Evolutionary conservation across 2,888 invertebrate species (phyloP), one percentile per base, ranked within the genome.

Genomic region (Cataglyphis livida): DNA sequence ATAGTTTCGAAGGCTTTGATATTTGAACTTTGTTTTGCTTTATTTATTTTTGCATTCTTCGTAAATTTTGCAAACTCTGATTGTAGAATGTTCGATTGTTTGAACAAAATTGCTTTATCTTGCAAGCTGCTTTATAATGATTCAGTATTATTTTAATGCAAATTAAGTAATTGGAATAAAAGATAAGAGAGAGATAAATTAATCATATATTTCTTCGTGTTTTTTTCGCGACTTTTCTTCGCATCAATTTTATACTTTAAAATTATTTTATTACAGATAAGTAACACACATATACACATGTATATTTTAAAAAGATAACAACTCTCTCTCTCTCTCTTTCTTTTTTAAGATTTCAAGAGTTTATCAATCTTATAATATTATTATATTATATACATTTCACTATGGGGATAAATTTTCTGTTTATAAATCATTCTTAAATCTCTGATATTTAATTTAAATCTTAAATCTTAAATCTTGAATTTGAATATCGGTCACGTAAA

Each of bases 1-100:
- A 66, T 25, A 41, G 7, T 28, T 54, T 38, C 25, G 28, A 41
- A 66, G 32, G 10, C 18, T 71, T 44, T 41, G 71, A 70, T 10
- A 25, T 54, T n/a, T 38, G 25, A 61, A 73, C 15, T 18, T 44
- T 15, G 18, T 35, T 32, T 21, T 61, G 28, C 6, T 51, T 65
- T 38, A 75, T 65, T 25, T 64, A 51, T 65, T 65, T n/a, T 57
- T 15, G n/a, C 4, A 4, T 7, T 35, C 32, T 21, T 78, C 21
- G 57, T 44, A 38, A 7, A 70, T 78, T 48, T 57, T 18, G 15
- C 15, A 57, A 70, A 59, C 59, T 44, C 35, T 70, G 18, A 4
- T 21, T 70, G 44, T 66, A 1, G n/a, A 41, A 0, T 48, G 48
- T n/a, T 48, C 6, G 12, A 51, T 65, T 35, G 35, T 75, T 57